Percentiles rank a stretch among this genome's conserved stretches.
phyloP scores from a whole-genome alignment of 1,140 invertebrate genomes.

The Cotesia vestalis region DNA sequence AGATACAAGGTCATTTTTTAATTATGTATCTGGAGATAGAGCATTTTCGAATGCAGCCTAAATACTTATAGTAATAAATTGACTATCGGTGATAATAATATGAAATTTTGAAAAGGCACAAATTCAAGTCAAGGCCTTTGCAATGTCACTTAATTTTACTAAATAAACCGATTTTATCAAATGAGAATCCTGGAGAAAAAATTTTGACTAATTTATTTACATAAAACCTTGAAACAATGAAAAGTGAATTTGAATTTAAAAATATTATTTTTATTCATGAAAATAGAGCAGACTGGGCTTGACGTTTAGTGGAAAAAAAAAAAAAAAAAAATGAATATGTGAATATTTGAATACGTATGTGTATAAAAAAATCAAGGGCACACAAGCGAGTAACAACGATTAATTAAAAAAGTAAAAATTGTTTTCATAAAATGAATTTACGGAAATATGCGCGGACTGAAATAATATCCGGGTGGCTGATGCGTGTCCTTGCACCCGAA shows the following conservation, averaged over 20 bases:
- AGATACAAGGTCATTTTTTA: too few relatives aligned
- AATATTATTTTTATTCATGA: background rate
- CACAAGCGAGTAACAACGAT: slow-evolving; percentile 52
- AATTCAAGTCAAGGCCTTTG: too few relatives aligned
- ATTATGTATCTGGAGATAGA: too few relatives aligned
- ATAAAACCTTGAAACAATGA: too few relatives aligned
- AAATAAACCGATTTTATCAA: too few relatives aligned
- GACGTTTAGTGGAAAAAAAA: background rate
- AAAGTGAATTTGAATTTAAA: slow-evolving; percentile 3
- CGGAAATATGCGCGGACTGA: slow-evolving; percentile 65
- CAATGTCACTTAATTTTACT: too few relatives aligned
- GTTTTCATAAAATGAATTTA: slow-evolving; percentile 67
- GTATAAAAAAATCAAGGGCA: slow-evolving; percentile 11
- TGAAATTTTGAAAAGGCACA: too few relatives aligned
- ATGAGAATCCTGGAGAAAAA: too few relatives aligned
- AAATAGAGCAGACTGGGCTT: background rate
- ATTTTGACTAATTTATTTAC: too few relatives aligned
- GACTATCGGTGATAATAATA: too few relatives aligned
- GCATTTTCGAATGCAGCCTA: too few relatives aligned
- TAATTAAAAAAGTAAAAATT: slow-evolving; percentile 68
- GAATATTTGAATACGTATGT: background rate
- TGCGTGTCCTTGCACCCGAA: slow-evolving; percentile 51
- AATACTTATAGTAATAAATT: too few relatives aligned
- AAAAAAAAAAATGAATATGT: background rate
- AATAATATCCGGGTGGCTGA: slow-evolving; percentile 64